A percentile compares a stretch with the other conserved stretches of the same genome.
Conservation (phyloP, 2,888 invertebrate genomes). For the Apamea sordens region DNA sequence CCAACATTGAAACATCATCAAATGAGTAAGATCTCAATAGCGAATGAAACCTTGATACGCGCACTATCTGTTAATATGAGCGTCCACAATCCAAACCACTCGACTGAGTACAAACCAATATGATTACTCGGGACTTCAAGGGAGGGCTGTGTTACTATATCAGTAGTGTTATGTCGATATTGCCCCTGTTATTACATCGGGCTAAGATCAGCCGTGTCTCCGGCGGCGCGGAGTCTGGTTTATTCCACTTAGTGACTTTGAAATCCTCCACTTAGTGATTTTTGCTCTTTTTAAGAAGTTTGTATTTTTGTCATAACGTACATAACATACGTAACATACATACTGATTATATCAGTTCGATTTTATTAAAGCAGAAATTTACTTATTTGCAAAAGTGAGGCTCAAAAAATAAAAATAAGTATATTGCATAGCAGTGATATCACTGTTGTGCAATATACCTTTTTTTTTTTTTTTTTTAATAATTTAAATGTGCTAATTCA, state of each 20-base stretch:
- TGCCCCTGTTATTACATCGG: slow-evolving; percentile 59
- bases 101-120: slow-evolving; percentile 41
- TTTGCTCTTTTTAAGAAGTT: not conserved
- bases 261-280: slow-evolving; percentile 24
- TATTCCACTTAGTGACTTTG: slow-evolving; percentile 39
- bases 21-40: not conserved
- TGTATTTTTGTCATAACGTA: not conserved
- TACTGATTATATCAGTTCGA: not conserved
- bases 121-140: slow-evolving; percentile 53
- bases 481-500: not conserved
- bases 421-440: not conserved
- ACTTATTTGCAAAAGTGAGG: not conserved
- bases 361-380: not conserved
- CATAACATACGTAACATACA: too few relatives aligned
- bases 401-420: not conserved
- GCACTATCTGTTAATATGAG: slow-evolving; percentile 40
- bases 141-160: slow-evolving; percentile 31
- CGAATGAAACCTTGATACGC: not conserved
- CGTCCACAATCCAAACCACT: slow-evolving; percentile 41
- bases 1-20: not conserved
- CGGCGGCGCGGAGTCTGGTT: slow-evolving; percentile 16
- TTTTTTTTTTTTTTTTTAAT: too few relatives aligned
- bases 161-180: slow-evolving; percentile 55
- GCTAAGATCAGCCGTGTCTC: slow-evolving; percentile 63
- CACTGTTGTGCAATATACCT: too few relatives aligned